These are phyloP conservation scores for Labrus mixtus DNA, from an alignment of 2,113 vertebrate genomes.

Conservation along the genomic window DNA sequence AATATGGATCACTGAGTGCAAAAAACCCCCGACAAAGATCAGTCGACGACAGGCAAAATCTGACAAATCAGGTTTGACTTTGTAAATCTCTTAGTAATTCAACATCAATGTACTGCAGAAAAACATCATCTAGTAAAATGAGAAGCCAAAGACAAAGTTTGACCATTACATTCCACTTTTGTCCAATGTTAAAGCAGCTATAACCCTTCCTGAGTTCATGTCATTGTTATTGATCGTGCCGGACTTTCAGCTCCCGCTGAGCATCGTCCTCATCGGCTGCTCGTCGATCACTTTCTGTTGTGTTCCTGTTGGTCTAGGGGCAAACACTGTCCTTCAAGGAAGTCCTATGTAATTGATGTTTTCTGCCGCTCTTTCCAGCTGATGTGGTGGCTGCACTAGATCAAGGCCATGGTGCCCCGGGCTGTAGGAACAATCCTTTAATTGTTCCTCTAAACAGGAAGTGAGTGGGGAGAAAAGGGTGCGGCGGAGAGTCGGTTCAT, in stretches of 20 bases:
- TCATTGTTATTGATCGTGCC: neutral
- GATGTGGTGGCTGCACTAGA: constrained; percentile 48
- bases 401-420: constrained; percentile 48
- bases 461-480: constrained; percentile 68
- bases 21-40: no score
- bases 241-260: neutral
- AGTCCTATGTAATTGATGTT: constrained; percentile 28
- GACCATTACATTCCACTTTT: neutral
- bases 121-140: neutral
- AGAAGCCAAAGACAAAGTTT: neutral
- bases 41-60: no score
- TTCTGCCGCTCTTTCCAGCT: constrained; percentile 43
- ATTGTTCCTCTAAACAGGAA: constrained; percentile 80
- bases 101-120: no score
- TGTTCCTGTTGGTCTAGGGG: neutral
- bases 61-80: no score
- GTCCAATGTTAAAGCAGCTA: neutral
- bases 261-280: neutral
- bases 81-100: no score
- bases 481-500: constrained; percentile 64
- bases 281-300: constrained; percentile 10
- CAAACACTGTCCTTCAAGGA: neutral
- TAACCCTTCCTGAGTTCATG: neutral
- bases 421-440: constrained; percentile 71
- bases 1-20: no score